phyloP scores from a whole-genome alignment of 2,797 vertebrate genomes.

The Phoebastria nigripes region DNA sequence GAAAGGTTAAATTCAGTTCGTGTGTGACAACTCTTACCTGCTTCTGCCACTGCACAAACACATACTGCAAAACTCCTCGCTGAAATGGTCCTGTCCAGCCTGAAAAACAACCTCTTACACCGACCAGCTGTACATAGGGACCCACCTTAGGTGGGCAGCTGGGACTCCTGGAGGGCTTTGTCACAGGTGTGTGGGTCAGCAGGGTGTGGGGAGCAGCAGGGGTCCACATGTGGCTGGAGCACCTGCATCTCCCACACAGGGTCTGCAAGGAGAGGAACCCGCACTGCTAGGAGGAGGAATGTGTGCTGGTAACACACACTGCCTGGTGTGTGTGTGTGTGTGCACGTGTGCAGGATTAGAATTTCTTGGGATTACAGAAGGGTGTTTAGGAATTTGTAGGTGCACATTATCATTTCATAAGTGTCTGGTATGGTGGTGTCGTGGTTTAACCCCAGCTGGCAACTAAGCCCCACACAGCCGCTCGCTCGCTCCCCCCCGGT shows the following conservation, averaged over 20 bases:
- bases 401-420: background rate
- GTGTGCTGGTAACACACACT: background rate
- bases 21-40: background rate
- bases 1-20: background rate
- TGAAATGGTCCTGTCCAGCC: background rate
- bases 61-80: background rate
- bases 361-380: too few species aligned
- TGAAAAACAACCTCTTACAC: background rate
- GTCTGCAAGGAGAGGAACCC: background rate
- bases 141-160: too few species aligned
- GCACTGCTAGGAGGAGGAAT: too few species aligned
- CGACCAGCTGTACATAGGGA: background rate
- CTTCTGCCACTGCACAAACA: background rate
- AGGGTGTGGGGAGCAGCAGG: background rate
- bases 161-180: background rate
- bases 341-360: background rate
- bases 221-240: background rate
- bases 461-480: background rate
- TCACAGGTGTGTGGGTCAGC: rapidly evolving
- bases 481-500: background rate
- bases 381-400: background rate
- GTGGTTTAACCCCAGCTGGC: background rate
- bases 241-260: background rate
- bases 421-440: background rate
- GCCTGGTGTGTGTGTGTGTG: too few species aligned